Evolutionary conservation across 1,140 invertebrate species (phyloP), one percentile per base, ranked within the genome.

Genomic region (Archivesica marissinica): DNA sequence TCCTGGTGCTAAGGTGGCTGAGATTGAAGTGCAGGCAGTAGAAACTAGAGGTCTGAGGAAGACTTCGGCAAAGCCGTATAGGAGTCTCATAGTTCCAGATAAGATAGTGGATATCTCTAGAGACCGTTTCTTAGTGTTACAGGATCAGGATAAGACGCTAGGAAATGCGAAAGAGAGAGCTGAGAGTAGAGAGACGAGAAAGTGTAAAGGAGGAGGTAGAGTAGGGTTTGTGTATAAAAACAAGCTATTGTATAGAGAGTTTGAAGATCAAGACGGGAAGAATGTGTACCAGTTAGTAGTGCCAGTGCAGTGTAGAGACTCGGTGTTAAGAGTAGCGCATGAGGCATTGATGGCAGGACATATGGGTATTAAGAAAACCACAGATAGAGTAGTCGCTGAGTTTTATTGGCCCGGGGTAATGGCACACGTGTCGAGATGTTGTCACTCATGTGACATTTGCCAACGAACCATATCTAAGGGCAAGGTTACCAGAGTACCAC

Each of bases 261-360:
- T 70, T 47, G 39, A 25, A 25, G 35, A 56, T 11, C n/a, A 28
- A 4, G 20, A 82, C 20, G 66, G 77, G 0, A 80, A 47, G 33
- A 9, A n/a, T 0, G 66, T 56, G 3, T 25, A 39, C 2, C 47
- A 74, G 25, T 15, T 82, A 20, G 79, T 74, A 13, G 66, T 72
- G 17, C 79, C 79, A 1, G 17, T 38, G 4, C 41, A 20, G 35
- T 74, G 39, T 17, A 38, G 78, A n/a, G 15, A 54, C 20, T 39
- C 41, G 3, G 78, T 81, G 35, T 52, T 81, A 44, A 47, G 35
- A 17, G 38, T 81, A n/a, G 78, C 61, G 28, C 78, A 81, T 20
- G 78, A 81, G 52, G 52, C 66, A 39, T 15, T 70, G 3, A n/a
- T 81, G 61, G 50, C 44, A 23, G 64, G 78, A 13, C 78, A 83